phyloP scores from a whole-genome alignment of 2,113 vertebrate genomes.

The Girardinichthys multiradiatus region DNA sequence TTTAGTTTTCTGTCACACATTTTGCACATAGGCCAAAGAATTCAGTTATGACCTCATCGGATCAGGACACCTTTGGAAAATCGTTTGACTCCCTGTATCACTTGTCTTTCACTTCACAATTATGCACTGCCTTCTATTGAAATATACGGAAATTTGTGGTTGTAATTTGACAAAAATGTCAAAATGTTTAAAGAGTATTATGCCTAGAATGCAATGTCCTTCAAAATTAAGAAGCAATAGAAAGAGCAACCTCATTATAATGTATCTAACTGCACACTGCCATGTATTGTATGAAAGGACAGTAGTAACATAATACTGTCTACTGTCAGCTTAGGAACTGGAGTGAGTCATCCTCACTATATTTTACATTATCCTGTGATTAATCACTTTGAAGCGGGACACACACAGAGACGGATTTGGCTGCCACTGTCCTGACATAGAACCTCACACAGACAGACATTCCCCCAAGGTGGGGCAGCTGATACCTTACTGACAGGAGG shows the following conservation, averaged over 20 bases:
- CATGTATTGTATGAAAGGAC: neutral
- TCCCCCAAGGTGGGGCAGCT: constrained; percentile 14
- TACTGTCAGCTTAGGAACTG: neutral
- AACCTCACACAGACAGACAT: constrained; percentile 24
- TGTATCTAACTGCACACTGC: neutral
- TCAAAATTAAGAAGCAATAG: too few species aligned
- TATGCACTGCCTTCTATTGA: neutral
- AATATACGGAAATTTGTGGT: neutral
- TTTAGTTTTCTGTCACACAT: too few species aligned
- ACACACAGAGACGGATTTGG: constrained; percentile 36
- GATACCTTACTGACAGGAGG: constrained; percentile 56
- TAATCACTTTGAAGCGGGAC: constrained; percentile 37
- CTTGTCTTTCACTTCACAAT: too few species aligned
- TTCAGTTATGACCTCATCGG: too few species aligned
- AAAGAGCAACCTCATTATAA: neutral
- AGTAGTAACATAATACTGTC: neutral
- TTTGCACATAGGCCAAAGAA: too few species aligned
- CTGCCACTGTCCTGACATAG: constrained; percentile 48
- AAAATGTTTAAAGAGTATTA: neutral
- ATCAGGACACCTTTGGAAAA: too few species aligned
- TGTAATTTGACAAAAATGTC: neutral
- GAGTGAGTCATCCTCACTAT: constrained; percentile 12
- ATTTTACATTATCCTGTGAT: constrained; percentile 13
- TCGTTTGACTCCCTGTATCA: too few species aligned
- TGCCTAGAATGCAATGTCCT: too few species aligned